A percentile compares a stretch with the other conserved stretches of the same genome.
Conservation (phyloP, 2,888 invertebrate genomes). For the Argyresthia goedartella region DNA sequence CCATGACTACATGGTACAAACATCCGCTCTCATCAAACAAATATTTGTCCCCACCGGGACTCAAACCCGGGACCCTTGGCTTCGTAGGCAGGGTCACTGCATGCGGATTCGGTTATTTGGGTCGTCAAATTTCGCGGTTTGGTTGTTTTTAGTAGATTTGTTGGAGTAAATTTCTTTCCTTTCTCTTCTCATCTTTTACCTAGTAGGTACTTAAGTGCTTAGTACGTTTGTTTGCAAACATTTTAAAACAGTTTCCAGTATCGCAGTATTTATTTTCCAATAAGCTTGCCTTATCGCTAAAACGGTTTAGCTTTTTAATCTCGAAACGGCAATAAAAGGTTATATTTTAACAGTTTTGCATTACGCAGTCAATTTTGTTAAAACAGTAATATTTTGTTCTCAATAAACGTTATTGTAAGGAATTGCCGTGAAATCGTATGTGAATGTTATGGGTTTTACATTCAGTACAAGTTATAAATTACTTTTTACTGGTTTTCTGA, state of each 20-base stretch:
- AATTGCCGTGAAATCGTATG: slow-evolving; percentile 30
- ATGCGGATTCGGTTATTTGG: too few species aligned
- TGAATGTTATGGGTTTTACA: slow-evolving; percentile 3
- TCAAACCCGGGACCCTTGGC: background rate
- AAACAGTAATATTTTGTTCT: slow-evolving; percentile 1
- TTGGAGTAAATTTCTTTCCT: too few species aligned
- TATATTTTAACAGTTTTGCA: background rate
- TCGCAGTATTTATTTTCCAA: background rate
- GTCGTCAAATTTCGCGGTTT: too few species aligned
- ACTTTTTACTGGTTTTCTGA: slow-evolving; percentile 23
- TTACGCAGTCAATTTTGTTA: slow-evolving; percentile 1
- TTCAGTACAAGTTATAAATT: slow-evolving; percentile 13
- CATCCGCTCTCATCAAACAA: too few species aligned
- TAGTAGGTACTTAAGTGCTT: too few species aligned
- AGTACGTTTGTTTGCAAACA: too few species aligned
- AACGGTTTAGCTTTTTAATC: slow-evolving; percentile 1
- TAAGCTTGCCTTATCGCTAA: background rate
- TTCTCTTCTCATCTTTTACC: too few species aligned
- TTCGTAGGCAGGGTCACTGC: background rate
- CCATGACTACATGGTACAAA: too few species aligned
- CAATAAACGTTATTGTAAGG: slow-evolving; percentile 21
- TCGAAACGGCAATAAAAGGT: background rate
- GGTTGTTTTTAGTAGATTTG: too few species aligned
- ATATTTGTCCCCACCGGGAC: background rate
- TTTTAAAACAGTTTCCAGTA: too few species aligned